These are phyloP conservation scores for Pseudochirops corinnae DNA, from an alignment of 2,797 vertebrate genomes.

Conservation along the genomic window DNA sequence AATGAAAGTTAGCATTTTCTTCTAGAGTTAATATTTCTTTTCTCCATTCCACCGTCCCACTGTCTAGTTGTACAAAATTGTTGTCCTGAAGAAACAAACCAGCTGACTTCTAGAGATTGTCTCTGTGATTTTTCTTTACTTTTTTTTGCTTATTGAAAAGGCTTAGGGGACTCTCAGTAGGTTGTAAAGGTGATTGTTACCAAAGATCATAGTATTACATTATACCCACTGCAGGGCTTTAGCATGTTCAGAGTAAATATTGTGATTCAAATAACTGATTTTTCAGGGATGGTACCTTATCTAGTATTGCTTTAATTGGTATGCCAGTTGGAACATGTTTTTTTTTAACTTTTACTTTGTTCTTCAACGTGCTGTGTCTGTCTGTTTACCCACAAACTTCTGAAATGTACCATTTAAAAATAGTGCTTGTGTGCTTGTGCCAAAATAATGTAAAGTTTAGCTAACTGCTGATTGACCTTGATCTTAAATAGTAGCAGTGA, in stretches of 20 bases:
- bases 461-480: not conserved
- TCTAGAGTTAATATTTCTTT: not conserved
- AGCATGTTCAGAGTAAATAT: slow-evolving; percentile 24
- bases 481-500: not conserved
- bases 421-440: not conserved
- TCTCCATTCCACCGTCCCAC: not conserved
- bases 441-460: not conserved
- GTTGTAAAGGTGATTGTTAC: not conserved
- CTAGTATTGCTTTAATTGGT: not conserved
- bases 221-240: not conserved
- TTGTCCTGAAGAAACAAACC: not conserved
- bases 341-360: not conserved
- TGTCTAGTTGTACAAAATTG: not conserved
- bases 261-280: not conserved
- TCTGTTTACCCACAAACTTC: not conserved
- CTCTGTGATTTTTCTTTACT: not conserved
- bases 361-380: too few relatives aligned
- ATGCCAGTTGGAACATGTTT: not conserved
- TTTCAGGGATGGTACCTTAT: not conserved
- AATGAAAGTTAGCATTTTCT: not conserved
- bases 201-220: not conserved
- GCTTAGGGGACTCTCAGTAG: not conserved
- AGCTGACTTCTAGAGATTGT: not conserved
- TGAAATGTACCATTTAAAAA: not conserved
- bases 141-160: not conserved